Evolutionary conservation across 2,797 vertebrate genomes (phyloP).

Genomic region (Clangula hyemalis): DNA sequence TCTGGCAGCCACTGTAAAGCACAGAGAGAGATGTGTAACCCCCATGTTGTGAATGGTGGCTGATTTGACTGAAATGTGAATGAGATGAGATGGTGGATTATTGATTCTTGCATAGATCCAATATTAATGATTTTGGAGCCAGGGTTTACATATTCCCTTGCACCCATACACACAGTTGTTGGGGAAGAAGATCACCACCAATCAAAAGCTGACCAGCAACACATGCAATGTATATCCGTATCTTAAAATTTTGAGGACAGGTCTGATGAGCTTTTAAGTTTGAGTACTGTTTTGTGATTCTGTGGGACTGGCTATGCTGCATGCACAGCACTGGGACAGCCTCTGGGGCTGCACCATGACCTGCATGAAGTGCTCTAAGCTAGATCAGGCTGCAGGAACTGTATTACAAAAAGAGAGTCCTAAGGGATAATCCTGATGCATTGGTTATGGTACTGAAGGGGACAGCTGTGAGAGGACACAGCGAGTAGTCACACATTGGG

Average conservation of each 20-base stretch:
- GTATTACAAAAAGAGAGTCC: background rate
- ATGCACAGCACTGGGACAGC: background rate
- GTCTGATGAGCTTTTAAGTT: background rate
- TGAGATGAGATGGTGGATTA: background rate
- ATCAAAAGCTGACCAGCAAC: background rate
- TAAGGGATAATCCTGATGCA: background rate
- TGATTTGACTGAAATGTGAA: background rate
- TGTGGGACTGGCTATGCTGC: background rate
- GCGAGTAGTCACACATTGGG: accelerated
- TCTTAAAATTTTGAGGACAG: background rate
- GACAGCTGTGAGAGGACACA: accelerated
- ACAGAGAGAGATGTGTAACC: background rate
- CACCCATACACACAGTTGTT: background rate
- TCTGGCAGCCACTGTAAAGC: background rate
- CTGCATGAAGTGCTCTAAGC: background rate
- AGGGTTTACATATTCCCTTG: background rate
- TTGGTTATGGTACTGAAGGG: background rate
- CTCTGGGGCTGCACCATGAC: background rate
- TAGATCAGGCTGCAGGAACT: background rate
- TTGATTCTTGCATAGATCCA: background rate
- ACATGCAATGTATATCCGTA: no score
- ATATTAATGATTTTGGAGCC: background rate
- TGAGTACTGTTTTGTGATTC: background rate
- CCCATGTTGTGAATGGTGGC: background rate
- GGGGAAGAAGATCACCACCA: background rate